Conservation (phyloP, 37 sponge, comb jelly and placozoan species). For the Corticium candelabrum region DNA sequence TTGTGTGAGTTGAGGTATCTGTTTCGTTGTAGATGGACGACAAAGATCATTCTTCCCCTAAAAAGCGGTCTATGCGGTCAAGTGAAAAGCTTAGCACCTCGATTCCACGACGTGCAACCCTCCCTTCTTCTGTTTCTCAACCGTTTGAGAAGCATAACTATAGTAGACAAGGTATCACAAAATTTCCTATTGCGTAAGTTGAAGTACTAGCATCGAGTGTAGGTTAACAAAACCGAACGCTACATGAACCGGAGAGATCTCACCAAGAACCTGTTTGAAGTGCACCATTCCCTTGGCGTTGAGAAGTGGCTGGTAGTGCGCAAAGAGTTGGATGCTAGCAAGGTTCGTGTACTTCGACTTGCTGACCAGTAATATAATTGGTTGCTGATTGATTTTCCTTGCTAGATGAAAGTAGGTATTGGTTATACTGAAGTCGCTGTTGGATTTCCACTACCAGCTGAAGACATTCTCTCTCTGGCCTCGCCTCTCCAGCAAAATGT, state of each 20-base stretch:
- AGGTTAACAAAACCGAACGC: not conserved
- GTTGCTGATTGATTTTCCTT: too few relatives aligned
- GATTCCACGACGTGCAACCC: slow-evolving; percentile 46
- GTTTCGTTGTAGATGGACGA: slow-evolving; percentile 29
- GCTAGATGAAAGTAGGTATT: slow-evolving; percentile 43
- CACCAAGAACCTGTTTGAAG: slow-evolving; percentile 13
- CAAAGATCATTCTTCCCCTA: slow-evolving; percentile 40
- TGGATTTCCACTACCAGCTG: slow-evolving; percentile 36
- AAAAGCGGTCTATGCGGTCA: slow-evolving; percentile 9
- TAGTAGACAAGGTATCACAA: slow-evolving; percentile 31
- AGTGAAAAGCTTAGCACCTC: slow-evolving; percentile 14
- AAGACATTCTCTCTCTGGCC: not conserved
- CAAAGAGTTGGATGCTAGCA: slow-evolving; percentile 26
- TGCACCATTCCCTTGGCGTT: slow-evolving; percentile 8
- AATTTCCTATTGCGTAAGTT: not conserved
- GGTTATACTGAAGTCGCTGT: slow-evolving; percentile 45
- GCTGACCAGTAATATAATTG: too few relatives aligned
- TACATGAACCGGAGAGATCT: slow-evolving; percentile 26
- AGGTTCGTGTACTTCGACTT: slow-evolving; percentile 15
- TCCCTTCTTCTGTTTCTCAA: slow-evolving; percentile 53
- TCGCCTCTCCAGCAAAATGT: too few relatives aligned
- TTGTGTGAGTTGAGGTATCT: not conserved
- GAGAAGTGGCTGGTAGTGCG: slow-evolving; percentile 51
- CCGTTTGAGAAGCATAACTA: slow-evolving; percentile 45
- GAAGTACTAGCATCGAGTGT: not conserved